Evolutionary conservation across 2,888 invertebrate genomes (phyloP), one percentile per base, ranked within the genome.

Genomic region (Camponotus fellah): DNA sequence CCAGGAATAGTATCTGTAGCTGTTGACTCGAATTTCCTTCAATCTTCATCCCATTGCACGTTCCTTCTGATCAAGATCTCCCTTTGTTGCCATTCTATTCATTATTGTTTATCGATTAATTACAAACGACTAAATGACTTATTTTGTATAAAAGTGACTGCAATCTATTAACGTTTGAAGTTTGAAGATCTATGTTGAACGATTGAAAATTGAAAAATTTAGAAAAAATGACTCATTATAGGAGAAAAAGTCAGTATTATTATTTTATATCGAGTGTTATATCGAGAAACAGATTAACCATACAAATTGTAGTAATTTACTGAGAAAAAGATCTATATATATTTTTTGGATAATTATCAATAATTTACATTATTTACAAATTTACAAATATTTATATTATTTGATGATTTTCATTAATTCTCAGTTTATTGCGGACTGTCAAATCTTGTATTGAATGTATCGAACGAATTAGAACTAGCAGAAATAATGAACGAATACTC

Each of bases 1-100:
- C 26, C 74, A 53, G 26, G 26, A 60, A 37, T 37, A 53, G 66
- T 21, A 46, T 49, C 21, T 12, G 34, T 12, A 17, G 37, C 26
- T 21, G 49, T 76, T 49, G 49, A 58, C 37, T 65, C 66, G 66
- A 65, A 76, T 76, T 76, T 21, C 34, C 49, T n/a, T 76, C 26
- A 66, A 66, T 66, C 76, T 76, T 76, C 66, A 66, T 76, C 37
- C 46, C 21, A 26, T 8, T 26, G 12, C 65, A 65, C 26, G 66
- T 65, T 17, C 12, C 26, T 66, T 17, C 37, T 53, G 66, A 76
- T 76, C 66, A 65, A 37, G 6, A 32, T 10, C 21, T 65, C 17
- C 8, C 66, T 66, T 40, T 53, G 46, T 65, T 26, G 17, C 49
- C 4, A 65, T 12, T 53, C 17, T 8, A 76, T 76, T 76, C 49